These are phyloP conservation scores for Chymomyza fuscimana DNA, from an alignment of 2,888 invertebrate species.

Conservation along the genomic window DNA sequence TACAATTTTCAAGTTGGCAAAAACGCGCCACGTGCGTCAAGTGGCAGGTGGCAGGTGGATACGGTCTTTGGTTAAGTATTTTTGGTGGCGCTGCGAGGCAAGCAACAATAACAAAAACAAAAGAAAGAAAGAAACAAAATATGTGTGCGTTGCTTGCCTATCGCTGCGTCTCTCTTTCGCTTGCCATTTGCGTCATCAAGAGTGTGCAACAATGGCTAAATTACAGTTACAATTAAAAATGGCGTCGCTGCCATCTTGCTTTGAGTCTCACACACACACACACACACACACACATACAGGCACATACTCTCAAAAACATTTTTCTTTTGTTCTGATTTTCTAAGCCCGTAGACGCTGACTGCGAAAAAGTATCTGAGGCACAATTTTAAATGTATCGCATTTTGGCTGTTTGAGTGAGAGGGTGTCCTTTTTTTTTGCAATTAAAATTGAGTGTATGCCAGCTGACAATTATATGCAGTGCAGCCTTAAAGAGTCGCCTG, in stretches of 20 bases:
- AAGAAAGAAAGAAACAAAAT: background rate
- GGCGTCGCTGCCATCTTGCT: constrained; percentile 34
- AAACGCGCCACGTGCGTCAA: constrained; percentile 9
- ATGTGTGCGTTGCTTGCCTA: no score
- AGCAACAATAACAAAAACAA: constrained; percentile 26
- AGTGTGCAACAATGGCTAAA: constrained; percentile 68
- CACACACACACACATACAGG: no score
- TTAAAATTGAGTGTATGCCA: constrained; percentile 51
- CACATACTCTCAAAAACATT: background rate
- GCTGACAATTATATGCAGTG: background rate
- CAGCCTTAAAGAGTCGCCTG: background rate
- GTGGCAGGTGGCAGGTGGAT: constrained; percentile 4
- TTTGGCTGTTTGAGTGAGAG: constrained; percentile 13
- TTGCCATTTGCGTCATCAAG: constrained; percentile 52
- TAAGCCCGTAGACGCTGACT: background rate
- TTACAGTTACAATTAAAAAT: constrained; percentile 74
- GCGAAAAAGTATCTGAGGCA: background rate
- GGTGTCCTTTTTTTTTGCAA: constrained; percentile 44
- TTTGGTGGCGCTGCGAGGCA: constrained; percentile 7
- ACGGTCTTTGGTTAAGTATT: background rate
- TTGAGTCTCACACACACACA: background rate
- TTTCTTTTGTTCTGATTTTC: constrained; percentile 33
- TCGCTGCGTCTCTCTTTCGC: constrained; percentile 26
- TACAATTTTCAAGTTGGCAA: constrained; percentile 44
- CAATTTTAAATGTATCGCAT: constrained; percentile 12